A percentile compares a stretch with the other conserved stretches of the same genome.
These are phyloP conservation scores for Morpho deidamia DNA, from an alignment of 2,888 invertebrate genomes.

Conservation along the genomic window DNA sequence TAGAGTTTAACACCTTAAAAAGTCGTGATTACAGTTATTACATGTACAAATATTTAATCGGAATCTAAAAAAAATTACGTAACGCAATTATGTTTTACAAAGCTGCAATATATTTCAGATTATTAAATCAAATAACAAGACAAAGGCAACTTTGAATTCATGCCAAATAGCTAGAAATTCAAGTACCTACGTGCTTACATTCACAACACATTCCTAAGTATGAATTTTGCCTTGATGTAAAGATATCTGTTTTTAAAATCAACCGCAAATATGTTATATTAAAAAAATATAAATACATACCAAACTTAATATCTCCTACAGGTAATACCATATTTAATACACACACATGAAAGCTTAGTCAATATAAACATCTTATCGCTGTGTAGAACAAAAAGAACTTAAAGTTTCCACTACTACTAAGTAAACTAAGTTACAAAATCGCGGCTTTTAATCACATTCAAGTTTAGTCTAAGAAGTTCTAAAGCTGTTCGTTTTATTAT, in stretches of 20 bases:
- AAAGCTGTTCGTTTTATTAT: slow-evolving; percentile 3
- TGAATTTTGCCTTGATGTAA: background rate
- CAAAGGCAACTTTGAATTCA: slow-evolving; percentile 3
- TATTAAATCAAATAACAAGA: background rate
- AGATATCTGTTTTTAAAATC: background rate
- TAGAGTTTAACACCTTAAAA: too few relatives aligned
- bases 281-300: background rate
- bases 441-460: background rate
- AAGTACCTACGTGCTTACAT: background rate
- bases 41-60: too few relatives aligned
- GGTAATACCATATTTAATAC: slow-evolving; percentile 4
- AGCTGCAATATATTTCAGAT: too few relatives aligned
- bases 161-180: slow-evolving; percentile 6
- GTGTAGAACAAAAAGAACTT: slow-evolving; percentile 2
- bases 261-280: too few relatives aligned
- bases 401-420: slow-evolving; percentile 1
- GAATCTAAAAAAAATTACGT: too few relatives aligned
- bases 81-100: too few relatives aligned
- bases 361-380: slow-evolving; percentile 11
- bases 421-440: background rate
- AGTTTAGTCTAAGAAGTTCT: background rate
- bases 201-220: background rate
- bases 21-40: too few relatives aligned
- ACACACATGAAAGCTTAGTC: slow-evolving; percentile 11
- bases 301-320: background rate